Conservation (phyloP, 2,797 vertebrate species). For the Halcyon leucocephala region DNA sequence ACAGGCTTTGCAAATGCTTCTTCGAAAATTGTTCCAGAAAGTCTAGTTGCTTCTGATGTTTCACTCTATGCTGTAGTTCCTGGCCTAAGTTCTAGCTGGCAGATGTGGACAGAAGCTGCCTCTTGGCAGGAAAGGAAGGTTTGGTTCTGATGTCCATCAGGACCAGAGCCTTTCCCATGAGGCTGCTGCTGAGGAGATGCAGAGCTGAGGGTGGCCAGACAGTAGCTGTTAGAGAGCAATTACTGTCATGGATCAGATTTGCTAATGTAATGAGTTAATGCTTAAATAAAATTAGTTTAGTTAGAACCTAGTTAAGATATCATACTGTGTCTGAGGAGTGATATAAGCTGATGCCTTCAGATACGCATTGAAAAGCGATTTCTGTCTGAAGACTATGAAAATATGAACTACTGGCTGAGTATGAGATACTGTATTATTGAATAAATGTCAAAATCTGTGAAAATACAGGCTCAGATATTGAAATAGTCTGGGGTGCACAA, state of each 20-base stretch:
- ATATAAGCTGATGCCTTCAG: background rate
- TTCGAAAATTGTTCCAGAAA: background rate
- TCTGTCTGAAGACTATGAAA: background rate
- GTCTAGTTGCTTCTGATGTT: background rate
- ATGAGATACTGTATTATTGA: background rate
- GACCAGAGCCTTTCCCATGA: background rate
- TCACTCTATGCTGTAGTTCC: background rate
- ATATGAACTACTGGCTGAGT: background rate
- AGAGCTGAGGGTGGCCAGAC: conserved; percentile 5
- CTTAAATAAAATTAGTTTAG: conserved; percentile 34
- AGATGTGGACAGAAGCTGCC: background rate
- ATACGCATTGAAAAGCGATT: background rate
- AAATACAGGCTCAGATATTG: background rate
- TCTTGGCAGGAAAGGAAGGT: background rate
- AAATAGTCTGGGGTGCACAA: background rate
- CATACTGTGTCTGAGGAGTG: background rate
- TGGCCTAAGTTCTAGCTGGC: background rate
- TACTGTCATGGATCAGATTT: conserved; percentile 22
- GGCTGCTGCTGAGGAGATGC: conserved; percentile 9
- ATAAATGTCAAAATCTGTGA: background rate
- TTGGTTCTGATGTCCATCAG: background rate
- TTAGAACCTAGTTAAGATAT: background rate
- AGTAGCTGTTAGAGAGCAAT: conserved; percentile 21
- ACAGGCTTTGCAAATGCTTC: background rate
- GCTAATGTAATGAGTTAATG: conserved; percentile 21